These are phyloP conservation scores for Drosophila sordidula DNA, from an alignment of 2,888 invertebrate species.

Conservation along the genomic window DNA sequence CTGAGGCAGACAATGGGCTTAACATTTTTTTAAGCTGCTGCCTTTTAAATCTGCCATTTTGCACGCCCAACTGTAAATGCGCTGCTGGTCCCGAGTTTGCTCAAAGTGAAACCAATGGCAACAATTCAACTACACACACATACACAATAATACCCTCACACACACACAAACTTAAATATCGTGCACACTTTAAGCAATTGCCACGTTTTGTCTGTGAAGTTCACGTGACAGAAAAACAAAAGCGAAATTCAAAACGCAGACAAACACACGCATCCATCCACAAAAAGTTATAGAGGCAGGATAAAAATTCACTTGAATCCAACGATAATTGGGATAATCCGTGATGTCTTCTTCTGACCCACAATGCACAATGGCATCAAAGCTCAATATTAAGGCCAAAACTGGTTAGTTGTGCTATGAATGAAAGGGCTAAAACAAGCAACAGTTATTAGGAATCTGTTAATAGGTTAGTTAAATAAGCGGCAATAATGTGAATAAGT, in stretches of 20 bases:
- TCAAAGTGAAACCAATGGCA: slow-evolving; percentile 62
- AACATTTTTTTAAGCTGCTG: slow-evolving; percentile 52
- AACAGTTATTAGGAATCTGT: no score
- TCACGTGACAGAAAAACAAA: slow-evolving; percentile 54
- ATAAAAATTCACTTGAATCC: slow-evolving; percentile 53
- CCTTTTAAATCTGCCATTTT: slow-evolving; percentile 57
- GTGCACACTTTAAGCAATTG: slow-evolving; percentile 46
- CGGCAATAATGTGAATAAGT: no score
- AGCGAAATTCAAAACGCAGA: slow-evolving; percentile 56
- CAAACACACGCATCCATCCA: slow-evolving; percentile 24
- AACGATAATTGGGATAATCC: slow-evolving; percentile 78
- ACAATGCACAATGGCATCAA: slow-evolving; percentile 38
- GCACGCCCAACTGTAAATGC: slow-evolving; percentile 53
- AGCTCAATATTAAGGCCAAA: background rate
- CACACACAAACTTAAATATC: slow-evolving; percentile 28
- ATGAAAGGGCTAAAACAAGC: background rate
- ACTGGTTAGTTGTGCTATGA: background rate
- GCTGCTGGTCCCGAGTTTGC: slow-evolving; percentile 15
- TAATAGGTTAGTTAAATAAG: no score
- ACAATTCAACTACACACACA: slow-evolving; percentile 32
- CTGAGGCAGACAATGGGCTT: slow-evolving; percentile 55
- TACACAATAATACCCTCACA: slow-evolving; percentile 10
- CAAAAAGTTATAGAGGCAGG: slow-evolving; percentile 21
- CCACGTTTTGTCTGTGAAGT: slow-evolving; percentile 45
- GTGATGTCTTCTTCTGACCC: slow-evolving; percentile 62